Evolutionary conservation across 2,113 vertebrate genomes (phyloP).

Genomic region (Paramisgurnus dabryanus): DNA sequence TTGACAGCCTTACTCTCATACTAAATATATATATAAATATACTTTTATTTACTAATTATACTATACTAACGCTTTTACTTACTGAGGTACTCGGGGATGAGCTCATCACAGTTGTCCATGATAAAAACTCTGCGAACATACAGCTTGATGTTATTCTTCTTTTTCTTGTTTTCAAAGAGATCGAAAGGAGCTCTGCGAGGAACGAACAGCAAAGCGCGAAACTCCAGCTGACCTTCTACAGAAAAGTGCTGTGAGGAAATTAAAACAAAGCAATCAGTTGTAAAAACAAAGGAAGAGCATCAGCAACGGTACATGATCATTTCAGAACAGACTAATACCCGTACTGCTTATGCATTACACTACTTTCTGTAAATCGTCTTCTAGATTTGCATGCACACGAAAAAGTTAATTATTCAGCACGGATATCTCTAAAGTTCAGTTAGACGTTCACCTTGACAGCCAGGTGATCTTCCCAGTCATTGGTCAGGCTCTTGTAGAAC

Average conservation of each 20-base stretch:
- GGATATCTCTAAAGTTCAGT: no score
- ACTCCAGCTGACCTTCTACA: conserved; percentile 95
- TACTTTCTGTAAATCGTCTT: background rate
- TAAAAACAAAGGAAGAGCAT: background rate
- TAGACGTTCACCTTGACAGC: conserved; percentile 73
- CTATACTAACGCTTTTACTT: conserved; percentile 64
- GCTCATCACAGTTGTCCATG: conserved; percentile 97
- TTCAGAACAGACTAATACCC: background rate
- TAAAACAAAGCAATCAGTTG: background rate
- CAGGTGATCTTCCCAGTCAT: conserved; percentile 82
- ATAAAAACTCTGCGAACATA: conserved; percentile 98
- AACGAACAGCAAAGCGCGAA: conserved; percentile 91
- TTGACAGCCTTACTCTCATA: no score
- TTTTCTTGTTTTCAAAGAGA: conserved; percentile 94
- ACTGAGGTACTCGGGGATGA: conserved; percentile 96
- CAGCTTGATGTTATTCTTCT: conserved; percentile 95
- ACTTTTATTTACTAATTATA: no score
- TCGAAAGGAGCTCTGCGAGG: conserved; percentile 92
- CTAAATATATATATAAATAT: no score
- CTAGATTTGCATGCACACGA: no score
- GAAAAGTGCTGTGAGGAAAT: conserved; percentile 85
- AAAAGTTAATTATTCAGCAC: no score
- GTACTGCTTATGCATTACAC: background rate
- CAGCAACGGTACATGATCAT: background rate
- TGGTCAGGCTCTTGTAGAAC: conserved; percentile 94